Evolutionary conservation across 2,888 invertebrate species (phyloP).

Genomic region (Ennomos quercinarius): DNA sequence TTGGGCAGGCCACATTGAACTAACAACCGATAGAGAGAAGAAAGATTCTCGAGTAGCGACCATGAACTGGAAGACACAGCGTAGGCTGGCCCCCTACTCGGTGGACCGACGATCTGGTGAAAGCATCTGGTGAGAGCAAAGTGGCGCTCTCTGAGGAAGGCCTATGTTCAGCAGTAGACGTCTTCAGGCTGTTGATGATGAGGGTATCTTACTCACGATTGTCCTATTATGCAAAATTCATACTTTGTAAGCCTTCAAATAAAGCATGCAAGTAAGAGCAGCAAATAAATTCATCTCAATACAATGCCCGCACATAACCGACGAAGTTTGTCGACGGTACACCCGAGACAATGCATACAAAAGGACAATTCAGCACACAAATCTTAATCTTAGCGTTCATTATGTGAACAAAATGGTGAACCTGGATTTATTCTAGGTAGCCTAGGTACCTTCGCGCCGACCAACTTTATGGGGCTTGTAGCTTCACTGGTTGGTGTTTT

Average conservation of each 20-base stretch:
- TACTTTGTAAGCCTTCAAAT: conserved; percentile 11
- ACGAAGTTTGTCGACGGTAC: conserved; percentile 47
- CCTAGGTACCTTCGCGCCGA: conserved; percentile 47
- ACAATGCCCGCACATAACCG: conserved; percentile 13
- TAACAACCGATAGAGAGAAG: too few species aligned
- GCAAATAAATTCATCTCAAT: conserved; percentile 25
- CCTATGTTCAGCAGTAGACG: too few species aligned
- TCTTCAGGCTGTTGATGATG: too few species aligned
- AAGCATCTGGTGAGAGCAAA: too few species aligned
- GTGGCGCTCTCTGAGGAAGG: too few species aligned
- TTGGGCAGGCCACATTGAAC: too few species aligned
- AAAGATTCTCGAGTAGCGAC: too few species aligned
- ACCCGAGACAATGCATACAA: conserved; percentile 78
- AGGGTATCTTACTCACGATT: too few species aligned
- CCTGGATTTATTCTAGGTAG: conserved; percentile 82
- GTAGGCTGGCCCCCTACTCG: too few species aligned
- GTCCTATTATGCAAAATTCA: too few species aligned
- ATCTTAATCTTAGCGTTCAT: conserved; percentile 84
- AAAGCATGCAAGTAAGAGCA: neutral
- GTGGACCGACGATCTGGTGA: too few species aligned
- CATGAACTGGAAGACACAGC: too few species aligned
- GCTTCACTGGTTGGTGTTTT: conserved; percentile 55
- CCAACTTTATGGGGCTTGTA: conserved; percentile 56
- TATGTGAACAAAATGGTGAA: conserved; percentile 76
- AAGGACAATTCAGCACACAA: conserved; percentile 77